Conservation (phyloP, 1,140 invertebrate species). For the Andricus grossulariae region DNA sequence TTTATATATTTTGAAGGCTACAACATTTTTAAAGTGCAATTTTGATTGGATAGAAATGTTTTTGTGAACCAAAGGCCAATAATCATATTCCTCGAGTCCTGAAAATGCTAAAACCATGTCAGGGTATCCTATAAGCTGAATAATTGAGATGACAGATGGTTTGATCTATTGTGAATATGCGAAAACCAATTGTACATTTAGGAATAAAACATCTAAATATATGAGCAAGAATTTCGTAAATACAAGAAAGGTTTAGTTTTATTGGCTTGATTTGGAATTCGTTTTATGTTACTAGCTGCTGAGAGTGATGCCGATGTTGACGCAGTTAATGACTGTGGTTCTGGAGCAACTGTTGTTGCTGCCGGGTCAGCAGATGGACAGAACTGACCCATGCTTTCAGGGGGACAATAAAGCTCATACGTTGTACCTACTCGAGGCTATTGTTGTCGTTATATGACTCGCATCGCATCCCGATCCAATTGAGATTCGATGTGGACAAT, state of each 20-base stretch:
- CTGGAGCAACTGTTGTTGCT: constrained; percentile 52
- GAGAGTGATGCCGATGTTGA: constrained; percentile 51
- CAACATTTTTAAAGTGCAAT: too few relatives aligned
- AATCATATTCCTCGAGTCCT: too few relatives aligned
- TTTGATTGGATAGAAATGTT: too few relatives aligned
- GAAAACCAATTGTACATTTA: too few relatives aligned
- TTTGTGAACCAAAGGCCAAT: too few relatives aligned
- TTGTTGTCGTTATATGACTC: constrained; percentile 64
- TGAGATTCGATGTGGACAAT: constrained; percentile 50
- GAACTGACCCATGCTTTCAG: constrained; percentile 63
- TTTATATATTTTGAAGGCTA: too few relatives aligned
- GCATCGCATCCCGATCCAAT: constrained; percentile 54
- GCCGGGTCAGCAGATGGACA: constrained; percentile 67
- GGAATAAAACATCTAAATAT: too few relatives aligned
- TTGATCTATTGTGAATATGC: too few relatives aligned
- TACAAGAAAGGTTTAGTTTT: neutral
- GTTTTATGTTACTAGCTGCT: neutral
- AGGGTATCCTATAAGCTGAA: too few relatives aligned
- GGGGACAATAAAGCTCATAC: constrained; percentile 65
- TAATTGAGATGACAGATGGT: too few relatives aligned
- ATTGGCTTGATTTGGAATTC: neutral
- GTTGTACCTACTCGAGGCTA: constrained; percentile 61
- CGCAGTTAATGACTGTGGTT: constrained; percentile 58
- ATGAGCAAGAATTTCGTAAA: too few relatives aligned
- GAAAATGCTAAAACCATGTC: too few relatives aligned